Evolutionary conservation across 2,888 invertebrate species (phyloP).

Genomic region (Lydus trimaculatus): DNA sequence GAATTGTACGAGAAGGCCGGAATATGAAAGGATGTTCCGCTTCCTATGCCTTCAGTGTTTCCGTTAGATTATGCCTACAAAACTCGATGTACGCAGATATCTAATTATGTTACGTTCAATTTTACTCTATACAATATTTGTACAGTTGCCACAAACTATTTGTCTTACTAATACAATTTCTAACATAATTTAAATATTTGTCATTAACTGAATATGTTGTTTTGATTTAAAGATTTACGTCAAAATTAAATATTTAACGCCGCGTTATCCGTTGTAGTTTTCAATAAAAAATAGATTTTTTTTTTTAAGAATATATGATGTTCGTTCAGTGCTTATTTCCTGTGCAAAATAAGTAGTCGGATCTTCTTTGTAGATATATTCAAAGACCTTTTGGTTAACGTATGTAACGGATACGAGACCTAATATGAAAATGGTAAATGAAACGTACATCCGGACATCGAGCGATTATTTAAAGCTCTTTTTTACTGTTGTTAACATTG

Average conservation of each 20-base stretch:
- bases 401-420: constrained; percentile 22
- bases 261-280: neutral
- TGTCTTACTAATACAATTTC: constrained; percentile 24
- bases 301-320: neutral
- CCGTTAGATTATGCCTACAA: constrained; percentile 46
- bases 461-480: constrained; percentile 8
- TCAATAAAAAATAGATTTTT: neutral
- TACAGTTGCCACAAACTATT: constrained; percentile 26
- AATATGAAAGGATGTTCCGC: constrained; percentile 46
- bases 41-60: constrained; percentile 45
- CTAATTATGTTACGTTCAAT: constrained; percentile 41
- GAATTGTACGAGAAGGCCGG: constrained; percentile 44
- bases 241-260: neutral
- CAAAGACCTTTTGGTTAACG: constrained; percentile 14
- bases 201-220: constrained; percentile 23
- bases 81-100: constrained; percentile 42
- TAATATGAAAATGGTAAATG: constrained; percentile 36
- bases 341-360: constrained; percentile 34
- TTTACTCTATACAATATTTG: constrained; percentile 30
- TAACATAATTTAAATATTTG: constrained; percentile 22
- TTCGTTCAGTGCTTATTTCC: constrained; percentile 23
- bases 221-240: too few relatives aligned
- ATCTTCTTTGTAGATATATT: constrained; percentile 31
- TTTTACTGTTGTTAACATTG: constrained; percentile 27
- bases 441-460: constrained; percentile 33